phyloP scores from a whole-genome alignment of 2,797 vertebrate genomes.

The Neostethus bicornis region DNA sequence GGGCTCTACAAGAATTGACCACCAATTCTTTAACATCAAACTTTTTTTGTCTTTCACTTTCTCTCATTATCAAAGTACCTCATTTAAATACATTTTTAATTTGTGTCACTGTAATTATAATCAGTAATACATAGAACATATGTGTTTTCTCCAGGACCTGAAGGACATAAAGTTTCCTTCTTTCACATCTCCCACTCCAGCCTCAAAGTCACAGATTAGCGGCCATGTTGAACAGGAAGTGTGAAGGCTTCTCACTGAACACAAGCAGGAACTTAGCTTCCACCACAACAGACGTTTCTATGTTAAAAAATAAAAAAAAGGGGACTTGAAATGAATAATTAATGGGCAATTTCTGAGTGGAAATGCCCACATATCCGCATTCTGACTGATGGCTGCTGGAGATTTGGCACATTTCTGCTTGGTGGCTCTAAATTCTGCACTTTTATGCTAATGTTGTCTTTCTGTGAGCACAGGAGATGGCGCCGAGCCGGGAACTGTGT shows the following conservation, averaged over 20 bases:
- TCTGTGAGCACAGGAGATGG: slow-evolving; percentile 56
- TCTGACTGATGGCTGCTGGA: slow-evolving; percentile 25
- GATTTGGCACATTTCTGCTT: slow-evolving; percentile 16
- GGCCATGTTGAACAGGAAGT: slow-evolving; percentile 48
- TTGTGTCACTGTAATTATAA: no score
- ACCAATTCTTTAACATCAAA: no score
- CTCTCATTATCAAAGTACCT: no score
- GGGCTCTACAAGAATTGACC: no score
- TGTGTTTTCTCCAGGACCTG: slow-evolving; percentile 38
- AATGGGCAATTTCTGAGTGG: slow-evolving; percentile 37
- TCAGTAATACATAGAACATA: no score
- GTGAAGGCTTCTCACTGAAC: slow-evolving; percentile 53
- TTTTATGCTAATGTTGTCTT: slow-evolving; percentile 63
- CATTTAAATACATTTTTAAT: no score
- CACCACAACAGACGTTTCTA: slow-evolving; percentile 19
- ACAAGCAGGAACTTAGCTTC: slow-evolving; percentile 29
- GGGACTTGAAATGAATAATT: slow-evolving; percentile 40
- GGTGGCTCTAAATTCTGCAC: slow-evolving; percentile 41
- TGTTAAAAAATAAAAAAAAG: slow-evolving; percentile 26
- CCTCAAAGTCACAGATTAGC: slow-evolving; percentile 20
- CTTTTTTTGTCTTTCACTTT: no score
- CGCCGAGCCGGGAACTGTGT: slow-evolving; percentile 38
- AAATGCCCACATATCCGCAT: slow-evolving; percentile 4
- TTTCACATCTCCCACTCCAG: slow-evolving; percentile 37
- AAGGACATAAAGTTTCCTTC: slow-evolving; percentile 52